phyloP scores from a whole-genome alignment of 2,888 invertebrate genomes.

The Caenorhabditis zanzibari region DNA sequence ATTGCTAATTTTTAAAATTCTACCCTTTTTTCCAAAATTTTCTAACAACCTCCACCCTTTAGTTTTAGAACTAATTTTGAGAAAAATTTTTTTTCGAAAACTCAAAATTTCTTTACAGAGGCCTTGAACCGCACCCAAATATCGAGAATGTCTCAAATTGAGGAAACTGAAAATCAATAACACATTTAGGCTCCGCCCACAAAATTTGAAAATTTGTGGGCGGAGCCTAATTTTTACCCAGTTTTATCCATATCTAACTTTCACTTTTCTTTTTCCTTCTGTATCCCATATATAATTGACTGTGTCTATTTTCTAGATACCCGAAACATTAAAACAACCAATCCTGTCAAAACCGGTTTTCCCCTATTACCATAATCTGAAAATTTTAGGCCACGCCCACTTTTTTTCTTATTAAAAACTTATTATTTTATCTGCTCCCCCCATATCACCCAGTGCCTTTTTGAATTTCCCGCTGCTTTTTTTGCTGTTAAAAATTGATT shows the following conservation, averaged over 20 bases:
- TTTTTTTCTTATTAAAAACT: too few species aligned
- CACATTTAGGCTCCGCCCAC: too few species aligned
- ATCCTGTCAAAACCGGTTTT: neutral
- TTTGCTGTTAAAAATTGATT: too few species aligned
- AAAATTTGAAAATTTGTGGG: neutral
- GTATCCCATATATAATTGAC: slow-evolving; percentile 17
- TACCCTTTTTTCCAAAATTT: slow-evolving; percentile 1
- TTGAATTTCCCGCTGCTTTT: too few species aligned
- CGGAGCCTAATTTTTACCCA: too few species aligned
- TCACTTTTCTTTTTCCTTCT: neutral
- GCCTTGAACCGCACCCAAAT: slow-evolving; percentile 44
- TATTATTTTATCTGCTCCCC: too few species aligned
- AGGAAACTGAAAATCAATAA: neutral
- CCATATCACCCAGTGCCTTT: too few species aligned
- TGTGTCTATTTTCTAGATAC: slow-evolving; percentile 26
- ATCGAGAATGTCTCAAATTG: slow-evolving; percentile 44
- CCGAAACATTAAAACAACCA: neutral
- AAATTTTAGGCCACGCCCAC: too few species aligned
- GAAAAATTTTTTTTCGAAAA: neutral
- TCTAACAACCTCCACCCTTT: neutral
- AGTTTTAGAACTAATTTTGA: neutral
- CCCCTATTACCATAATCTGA: neutral
- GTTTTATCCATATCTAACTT: neutral
- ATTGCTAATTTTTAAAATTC: neutral
- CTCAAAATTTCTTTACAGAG: slow-evolving; percentile 42